These are phyloP conservation scores for Parnassius mnemosyne DNA, from an alignment of 2,888 invertebrate genomes.

Conservation along the genomic window DNA sequence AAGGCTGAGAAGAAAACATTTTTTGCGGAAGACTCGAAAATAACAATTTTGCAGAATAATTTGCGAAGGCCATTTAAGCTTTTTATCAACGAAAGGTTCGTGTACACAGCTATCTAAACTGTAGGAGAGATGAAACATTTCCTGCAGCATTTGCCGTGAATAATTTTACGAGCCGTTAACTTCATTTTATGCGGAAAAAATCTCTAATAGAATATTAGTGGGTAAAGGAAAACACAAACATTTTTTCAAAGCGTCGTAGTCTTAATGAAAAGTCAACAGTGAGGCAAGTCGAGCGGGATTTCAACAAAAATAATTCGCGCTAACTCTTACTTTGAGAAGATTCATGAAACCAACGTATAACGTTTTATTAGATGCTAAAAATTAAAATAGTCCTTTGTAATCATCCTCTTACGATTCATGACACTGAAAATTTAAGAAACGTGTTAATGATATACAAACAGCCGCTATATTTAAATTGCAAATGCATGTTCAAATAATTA, in stretches of 20 bases:
- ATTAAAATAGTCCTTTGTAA: too few species aligned
- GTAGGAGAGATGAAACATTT: conserved; percentile 62
- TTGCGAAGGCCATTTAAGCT: conserved; percentile 70
- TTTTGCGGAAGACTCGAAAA: conserved; percentile 56
- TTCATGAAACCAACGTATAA: conserved; percentile 16
- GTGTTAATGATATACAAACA: too few species aligned
- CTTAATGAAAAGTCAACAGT: conserved; percentile 59
- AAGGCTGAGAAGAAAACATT: conserved; percentile 48
- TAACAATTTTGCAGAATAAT: conserved; percentile 69
- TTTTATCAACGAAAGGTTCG: conserved; percentile 73
- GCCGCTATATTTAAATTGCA: too few species aligned
- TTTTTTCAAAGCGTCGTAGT: conserved; percentile 25
- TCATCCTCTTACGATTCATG: too few species aligned
- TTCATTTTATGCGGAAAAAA: conserved; percentile 61
- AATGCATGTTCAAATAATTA: too few species aligned
- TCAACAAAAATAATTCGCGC: conserved; percentile 31
- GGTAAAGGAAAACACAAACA: conserved; percentile 33
- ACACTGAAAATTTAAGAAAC: too few species aligned
- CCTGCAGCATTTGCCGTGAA: conserved; percentile 61
- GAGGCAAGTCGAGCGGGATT: conserved; percentile 32
- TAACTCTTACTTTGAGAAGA: conserved; percentile 22
- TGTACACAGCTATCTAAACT: conserved; percentile 71
- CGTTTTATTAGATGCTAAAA: too few species aligned
- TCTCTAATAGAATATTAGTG: conserved; percentile 51
- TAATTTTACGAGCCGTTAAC: conserved; percentile 75